A percentile compares a stretch with the other conserved stretches of the same genome.
Conservation (phyloP, 2,113 vertebrate species). For the Colistium nudipinnis region DNA sequence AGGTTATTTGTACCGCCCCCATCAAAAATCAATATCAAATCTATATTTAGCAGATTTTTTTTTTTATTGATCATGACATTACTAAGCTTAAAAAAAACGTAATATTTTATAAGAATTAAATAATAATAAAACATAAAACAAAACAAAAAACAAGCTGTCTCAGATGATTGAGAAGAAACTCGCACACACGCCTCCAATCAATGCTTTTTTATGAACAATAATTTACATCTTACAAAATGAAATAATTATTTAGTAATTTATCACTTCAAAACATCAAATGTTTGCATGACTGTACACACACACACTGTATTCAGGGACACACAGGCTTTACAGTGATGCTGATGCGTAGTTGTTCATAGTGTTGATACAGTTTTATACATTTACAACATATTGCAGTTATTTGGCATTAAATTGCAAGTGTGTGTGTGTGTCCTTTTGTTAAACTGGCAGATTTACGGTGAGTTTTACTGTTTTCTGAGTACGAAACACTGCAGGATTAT, state of each 20-base stretch:
- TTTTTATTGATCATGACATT: too few species aligned
- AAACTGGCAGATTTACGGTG: too few species aligned
- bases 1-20: too few species aligned
- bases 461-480: not conserved
- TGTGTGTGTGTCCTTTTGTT: not conserved
- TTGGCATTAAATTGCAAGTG: constrained; percentile 15
- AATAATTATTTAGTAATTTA: constrained; percentile 60
- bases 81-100: too few species aligned
- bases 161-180: too few species aligned
- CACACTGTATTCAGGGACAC: constrained; percentile 34
- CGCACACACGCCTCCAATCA: constrained; percentile 40
- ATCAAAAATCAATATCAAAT: too few species aligned
- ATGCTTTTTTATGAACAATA: constrained; percentile 72
- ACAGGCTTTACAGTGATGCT: constrained; percentile 40
- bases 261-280: constrained; percentile 40
- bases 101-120: too few species aligned
- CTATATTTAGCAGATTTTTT: too few species aligned
- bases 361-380: constrained; percentile 16
- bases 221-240: constrained; percentile 78
- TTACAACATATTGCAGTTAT: constrained; percentile 33
- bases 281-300: constrained; percentile 44
- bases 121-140: not conserved
- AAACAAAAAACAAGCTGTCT: not conserved
- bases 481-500: not conserved
- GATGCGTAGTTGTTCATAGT: constrained; percentile 35